Evolutionary conservation across 1,140 invertebrate genomes (phyloP).

Genomic region (Camponotus vicinus): DNA sequence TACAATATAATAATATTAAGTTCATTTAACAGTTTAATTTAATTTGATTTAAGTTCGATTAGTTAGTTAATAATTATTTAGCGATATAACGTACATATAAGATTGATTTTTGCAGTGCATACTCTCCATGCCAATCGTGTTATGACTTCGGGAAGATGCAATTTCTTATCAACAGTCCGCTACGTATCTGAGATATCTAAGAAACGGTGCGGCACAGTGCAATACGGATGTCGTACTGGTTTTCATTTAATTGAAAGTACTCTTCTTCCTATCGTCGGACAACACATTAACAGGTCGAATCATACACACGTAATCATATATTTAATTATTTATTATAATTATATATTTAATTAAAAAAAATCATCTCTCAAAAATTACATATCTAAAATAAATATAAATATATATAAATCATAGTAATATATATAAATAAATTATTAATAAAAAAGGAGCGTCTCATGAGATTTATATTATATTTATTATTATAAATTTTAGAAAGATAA

Average conservation of each 20-base stretch:
- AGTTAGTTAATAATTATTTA: constrained; percentile 8
- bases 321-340: not conserved
- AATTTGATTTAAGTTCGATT: not conserved
- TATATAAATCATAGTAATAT: too few species aligned
- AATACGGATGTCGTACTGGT: constrained; percentile 17
- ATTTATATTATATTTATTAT: too few species aligned
- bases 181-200: constrained; percentile 73
- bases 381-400: too few species aligned
- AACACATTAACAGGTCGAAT: constrained; percentile 61
- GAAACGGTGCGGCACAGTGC: constrained; percentile 41
- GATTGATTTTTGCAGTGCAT: not conserved
- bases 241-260: constrained; percentile 39
- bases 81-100: not conserved
- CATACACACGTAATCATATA: not conserved
- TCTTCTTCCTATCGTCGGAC: constrained; percentile 33
- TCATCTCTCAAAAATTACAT: too few species aligned
- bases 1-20: not conserved
- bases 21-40: not conserved
- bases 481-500: too few species aligned
- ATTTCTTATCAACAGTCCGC: constrained; percentile 72
- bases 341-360: not conserved
- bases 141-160: constrained; percentile 84
- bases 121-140: constrained; percentile 69
- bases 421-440: too few species aligned
- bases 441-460: too few species aligned